phyloP scores from a whole-genome alignment of 2,113 vertebrate genomes.

The Cardinalis cardinalis region DNA sequence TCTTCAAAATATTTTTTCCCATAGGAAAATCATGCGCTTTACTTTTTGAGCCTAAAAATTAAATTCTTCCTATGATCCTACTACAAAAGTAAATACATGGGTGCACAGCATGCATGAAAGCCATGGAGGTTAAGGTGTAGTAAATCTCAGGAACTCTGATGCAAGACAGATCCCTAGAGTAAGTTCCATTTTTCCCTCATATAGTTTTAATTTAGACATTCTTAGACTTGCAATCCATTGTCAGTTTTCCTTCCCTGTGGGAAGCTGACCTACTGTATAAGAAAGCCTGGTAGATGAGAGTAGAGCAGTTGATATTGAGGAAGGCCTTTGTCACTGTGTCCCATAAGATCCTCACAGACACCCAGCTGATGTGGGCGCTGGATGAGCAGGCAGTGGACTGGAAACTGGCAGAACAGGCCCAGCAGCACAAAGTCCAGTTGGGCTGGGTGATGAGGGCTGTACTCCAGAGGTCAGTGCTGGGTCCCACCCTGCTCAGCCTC shows the following conservation, averaged over 20 bases:
- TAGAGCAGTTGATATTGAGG: not conserved
- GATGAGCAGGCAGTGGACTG: not conserved
- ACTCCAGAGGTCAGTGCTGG: not conserved
- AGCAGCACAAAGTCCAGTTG: not conserved
- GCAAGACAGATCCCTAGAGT: not conserved
- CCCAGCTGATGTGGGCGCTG: not conserved
- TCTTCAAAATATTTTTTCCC: conserved; percentile 48
- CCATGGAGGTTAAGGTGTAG: not conserved
- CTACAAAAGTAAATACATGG: not conserved
- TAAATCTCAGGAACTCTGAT: not conserved
- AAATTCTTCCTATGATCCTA: not conserved
- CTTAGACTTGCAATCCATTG: not conserved
- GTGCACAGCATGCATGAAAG: not conserved
- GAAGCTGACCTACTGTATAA: not conserved
- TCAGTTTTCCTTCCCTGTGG: not conserved
- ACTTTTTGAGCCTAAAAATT: not conserved
- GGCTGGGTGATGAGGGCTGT: not conserved
- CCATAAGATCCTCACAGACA: not conserved
- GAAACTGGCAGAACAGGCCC: not conserved
- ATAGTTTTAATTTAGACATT: not conserved
- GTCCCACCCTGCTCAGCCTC: not conserved
- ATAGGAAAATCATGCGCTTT: conserved; percentile 40
- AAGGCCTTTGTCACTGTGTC: not conserved
- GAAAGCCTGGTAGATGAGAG: not conserved
- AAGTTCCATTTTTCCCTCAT: not conserved